Evolutionary conservation across 2,888 invertebrate species (phyloP), one percentile per base, ranked within the genome.

Genomic region (Gibbula magus): DNA sequence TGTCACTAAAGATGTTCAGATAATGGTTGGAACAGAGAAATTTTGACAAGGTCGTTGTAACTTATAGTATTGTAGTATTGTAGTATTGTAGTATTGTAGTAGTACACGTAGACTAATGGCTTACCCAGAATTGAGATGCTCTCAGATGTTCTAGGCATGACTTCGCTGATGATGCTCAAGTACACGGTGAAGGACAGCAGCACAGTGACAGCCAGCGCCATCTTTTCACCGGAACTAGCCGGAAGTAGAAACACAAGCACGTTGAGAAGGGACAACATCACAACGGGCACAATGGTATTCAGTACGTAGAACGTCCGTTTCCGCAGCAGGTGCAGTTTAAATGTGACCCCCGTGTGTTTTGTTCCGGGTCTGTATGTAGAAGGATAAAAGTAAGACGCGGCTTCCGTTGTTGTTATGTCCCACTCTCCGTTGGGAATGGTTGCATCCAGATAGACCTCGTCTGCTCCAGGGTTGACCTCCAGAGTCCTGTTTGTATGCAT

Each of bases 111-210:
- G 1, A 45, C 8, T 5, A 32, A 45, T 13, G 45, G 10, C 83
- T 77, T 39, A 88, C 88, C 88, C 75, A 88, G 74, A 29, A 88
- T 88, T 54, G 88, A 88, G 4, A 88, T 85, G 54, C 88, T 88
- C 79, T 87, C 87, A 5, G 88, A 88, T 1, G 88, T 88, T 66
- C 86, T 88, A 8, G 88, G 88, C 88, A 88, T 88, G 73, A 88
- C 86, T 66, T 88, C 88, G 73, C 86, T 87, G 54, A 88, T 86
- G 61, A 88, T 86, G 81, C 86, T 86, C 79, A 88, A 84, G 79
- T 87, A 88, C 35, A 88, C 87, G 2, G 88, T 88, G 80, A 87
- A 88, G 8, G 88, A 88, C 51, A 88, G 81, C n/a, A 88, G 82
- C 7, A 88, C 88, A 0, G 88, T 88, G 3, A 88, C 88, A 2